phyloP scores from a whole-genome alignment of 2,888 invertebrate genomes.

The Polylopha cassiicola region DNA sequence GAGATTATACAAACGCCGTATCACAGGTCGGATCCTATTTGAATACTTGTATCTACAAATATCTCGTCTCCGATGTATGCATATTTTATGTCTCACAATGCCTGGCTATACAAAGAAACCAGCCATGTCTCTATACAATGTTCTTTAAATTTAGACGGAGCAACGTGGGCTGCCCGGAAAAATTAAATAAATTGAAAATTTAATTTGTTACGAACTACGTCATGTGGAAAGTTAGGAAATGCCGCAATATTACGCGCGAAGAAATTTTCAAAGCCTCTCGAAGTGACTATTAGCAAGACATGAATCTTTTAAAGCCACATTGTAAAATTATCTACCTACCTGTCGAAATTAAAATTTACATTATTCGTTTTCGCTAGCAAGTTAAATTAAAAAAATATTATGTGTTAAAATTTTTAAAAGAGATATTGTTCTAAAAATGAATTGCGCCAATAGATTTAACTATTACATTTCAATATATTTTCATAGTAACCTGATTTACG shows the following conservation, averaged over 20 bases:
- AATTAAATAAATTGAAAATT: slow-evolving; percentile 15
- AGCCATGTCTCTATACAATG: too few species aligned
- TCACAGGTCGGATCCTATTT: slow-evolving; percentile 26
- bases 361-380: slow-evolving; percentile 1
- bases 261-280: slow-evolving; percentile 21
- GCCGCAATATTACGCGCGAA: slow-evolving; percentile 24
- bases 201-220: slow-evolving; percentile 19
- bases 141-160: too few species aligned
- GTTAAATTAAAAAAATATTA: too few species aligned
- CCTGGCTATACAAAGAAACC: slow-evolving; percentile 11
- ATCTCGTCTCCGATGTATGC: slow-evolving; percentile 14
- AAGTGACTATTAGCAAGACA: slow-evolving; percentile 8
- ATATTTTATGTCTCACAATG: slow-evolving; percentile 17
- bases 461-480: too few species aligned
- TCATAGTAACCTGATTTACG: too few species aligned
- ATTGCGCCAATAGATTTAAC: too few species aligned
- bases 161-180: too few species aligned
- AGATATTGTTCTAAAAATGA: too few species aligned
- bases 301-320: slow-evolving; percentile 4
- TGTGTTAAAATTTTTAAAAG: too few species aligned
- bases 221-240: slow-evolving; percentile 20
- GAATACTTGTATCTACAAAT: slow-evolving; percentile 20
- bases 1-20: slow-evolving; percentile 27
- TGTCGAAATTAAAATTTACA: slow-evolving; percentile 5
- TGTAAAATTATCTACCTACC: slow-evolving; percentile 7